phyloP scores from a whole-genome alignment of 2,797 vertebrate genomes.

The Notamacropus eugenii region DNA sequence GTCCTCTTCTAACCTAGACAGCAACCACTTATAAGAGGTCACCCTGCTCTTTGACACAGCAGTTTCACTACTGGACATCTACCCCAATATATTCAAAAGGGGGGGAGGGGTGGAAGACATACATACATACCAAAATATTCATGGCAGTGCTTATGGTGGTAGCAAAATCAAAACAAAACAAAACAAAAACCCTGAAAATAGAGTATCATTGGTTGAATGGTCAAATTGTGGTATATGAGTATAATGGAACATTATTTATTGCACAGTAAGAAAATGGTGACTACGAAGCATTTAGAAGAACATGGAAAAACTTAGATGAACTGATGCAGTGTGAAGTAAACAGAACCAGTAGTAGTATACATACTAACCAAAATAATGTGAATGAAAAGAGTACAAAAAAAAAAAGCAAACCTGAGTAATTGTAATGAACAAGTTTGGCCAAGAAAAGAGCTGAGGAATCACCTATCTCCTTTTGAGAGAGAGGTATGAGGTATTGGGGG shows the following conservation, averaged over 20 bases:
- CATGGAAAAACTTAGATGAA: not conserved
- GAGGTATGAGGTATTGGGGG: not conserved
- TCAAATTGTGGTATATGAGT: not conserved
- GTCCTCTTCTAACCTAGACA: not conserved
- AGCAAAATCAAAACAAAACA: not conserved
- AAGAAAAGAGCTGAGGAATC: not conserved
- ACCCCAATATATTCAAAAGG: not conserved
- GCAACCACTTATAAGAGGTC: not conserved
- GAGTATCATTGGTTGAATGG: not conserved
- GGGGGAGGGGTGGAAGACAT: not conserved
- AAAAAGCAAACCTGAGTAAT: not conserved
- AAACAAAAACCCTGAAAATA: not conserved
- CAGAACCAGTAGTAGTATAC: not conserved
- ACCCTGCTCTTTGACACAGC: not conserved
- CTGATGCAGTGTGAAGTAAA: not conserved
- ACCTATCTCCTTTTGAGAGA: not conserved
- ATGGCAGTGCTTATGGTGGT: not conserved
- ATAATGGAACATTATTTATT: not conserved
- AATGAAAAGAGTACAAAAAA: not conserved
- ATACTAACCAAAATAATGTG: not conserved
- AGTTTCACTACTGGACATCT: not conserved
- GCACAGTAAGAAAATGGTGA: not conserved
- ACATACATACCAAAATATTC: not conserved
- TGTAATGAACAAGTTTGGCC: not conserved
- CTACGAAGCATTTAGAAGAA: not conserved